Evolutionary conservation across 2,888 invertebrate genomes (phyloP).

Genomic region (Xestia xanthographa): DNA sequence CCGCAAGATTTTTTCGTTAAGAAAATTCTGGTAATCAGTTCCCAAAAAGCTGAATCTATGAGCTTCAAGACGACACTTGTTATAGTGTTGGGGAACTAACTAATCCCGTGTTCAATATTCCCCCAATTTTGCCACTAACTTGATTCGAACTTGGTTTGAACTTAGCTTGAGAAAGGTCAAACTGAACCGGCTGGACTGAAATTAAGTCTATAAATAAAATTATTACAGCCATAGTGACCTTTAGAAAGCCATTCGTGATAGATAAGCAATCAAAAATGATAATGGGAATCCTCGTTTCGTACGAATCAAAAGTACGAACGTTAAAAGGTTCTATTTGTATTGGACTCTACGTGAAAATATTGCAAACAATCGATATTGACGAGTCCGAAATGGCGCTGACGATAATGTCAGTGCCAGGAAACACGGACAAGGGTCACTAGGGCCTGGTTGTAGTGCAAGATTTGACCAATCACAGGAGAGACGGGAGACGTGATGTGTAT

Average conservation of each 20-base stretch:
- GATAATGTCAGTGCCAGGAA: conserved; percentile 22
- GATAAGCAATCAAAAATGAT: conserved; percentile 11
- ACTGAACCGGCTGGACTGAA: conserved; percentile 2
- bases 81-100: conserved; percentile 1
- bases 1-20: background rate
- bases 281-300: background rate
- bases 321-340: background rate
- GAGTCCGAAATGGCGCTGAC: background rate
- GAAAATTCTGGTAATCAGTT: background rate
- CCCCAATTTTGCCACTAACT: conserved; percentile 27
- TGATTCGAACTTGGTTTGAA: conserved; percentile 11
- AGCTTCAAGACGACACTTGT: background rate
- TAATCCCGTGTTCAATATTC: conserved; percentile 32
- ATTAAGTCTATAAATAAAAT: conserved; percentile 28
- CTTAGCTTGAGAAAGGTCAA: conserved; percentile 26
- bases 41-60: background rate
- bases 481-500: background rate
- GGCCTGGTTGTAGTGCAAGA: background rate
- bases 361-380: background rate
- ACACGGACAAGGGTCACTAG: background rate
- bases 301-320: background rate
- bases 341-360: background rate
- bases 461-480: background rate
- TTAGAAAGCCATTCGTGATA: background rate
- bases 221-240: background rate